Conservation (phyloP, 2,113 vertebrate genomes). For the Plestiodon gilberti region DNA sequence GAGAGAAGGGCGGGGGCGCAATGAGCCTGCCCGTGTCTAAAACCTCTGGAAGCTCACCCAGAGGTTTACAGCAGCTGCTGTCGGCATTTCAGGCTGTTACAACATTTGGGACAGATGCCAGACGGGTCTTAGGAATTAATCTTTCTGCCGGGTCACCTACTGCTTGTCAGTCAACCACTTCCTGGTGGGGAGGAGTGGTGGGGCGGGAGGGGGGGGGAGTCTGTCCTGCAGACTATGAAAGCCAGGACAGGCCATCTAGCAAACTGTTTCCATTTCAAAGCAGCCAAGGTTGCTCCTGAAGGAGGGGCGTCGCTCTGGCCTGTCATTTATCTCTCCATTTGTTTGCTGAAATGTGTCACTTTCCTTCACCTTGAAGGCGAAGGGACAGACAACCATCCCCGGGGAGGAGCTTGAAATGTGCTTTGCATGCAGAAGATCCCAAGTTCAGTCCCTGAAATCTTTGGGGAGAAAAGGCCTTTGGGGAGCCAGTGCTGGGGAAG, state of each 20-base stretch:
- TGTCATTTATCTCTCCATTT: background rate
- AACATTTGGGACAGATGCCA: conserved; percentile 62
- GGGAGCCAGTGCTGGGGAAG: too few relatives aligned
- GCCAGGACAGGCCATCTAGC: accelerated
- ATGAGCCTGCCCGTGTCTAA: background rate
- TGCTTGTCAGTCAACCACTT: conserved; percentile 52
- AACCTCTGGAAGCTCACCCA: conserved; percentile 58
- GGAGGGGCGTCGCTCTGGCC: too few relatives aligned
- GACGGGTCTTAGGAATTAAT: conserved; percentile 57
- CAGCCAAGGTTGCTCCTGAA: background rate
- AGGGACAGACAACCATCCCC: background rate
- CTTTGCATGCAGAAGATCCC: too few relatives aligned
- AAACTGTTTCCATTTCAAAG: background rate
- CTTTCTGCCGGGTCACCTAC: conserved; percentile 65
- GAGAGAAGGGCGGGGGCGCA: background rate
- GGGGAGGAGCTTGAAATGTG: background rate
- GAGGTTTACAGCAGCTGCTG: conserved; percentile 64
- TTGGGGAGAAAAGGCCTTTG: too few relatives aligned
- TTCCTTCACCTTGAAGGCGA: background rate
- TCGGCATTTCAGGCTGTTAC: conserved; percentile 38
- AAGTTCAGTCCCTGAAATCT: too few relatives aligned
- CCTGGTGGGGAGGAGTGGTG: background rate
- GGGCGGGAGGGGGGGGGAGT: background rate
- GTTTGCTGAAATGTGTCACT: background rate
- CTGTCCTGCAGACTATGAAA: background rate